Evolutionary conservation across 2,113 vertebrate species (phyloP), one percentile per base, ranked within the genome.

Genomic region (Xenopus borealis): DNA sequence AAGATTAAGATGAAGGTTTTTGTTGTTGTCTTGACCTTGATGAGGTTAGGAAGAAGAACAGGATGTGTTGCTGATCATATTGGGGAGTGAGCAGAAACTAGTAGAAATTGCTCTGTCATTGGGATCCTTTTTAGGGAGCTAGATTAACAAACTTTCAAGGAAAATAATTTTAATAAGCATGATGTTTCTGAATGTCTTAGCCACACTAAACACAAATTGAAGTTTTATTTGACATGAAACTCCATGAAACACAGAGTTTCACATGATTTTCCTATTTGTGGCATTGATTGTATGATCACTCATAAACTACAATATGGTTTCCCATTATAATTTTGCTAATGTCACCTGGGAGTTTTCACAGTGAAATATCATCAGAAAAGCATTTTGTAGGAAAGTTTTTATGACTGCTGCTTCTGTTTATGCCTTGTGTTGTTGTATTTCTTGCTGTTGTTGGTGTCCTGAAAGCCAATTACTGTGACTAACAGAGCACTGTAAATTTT

Each of bases 391-490:
- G 75, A 40, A 82, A 71, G 79, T 62, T 71, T 66, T 77, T 75
- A n/a, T 64, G 27, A 44, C 14, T n/a, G 58, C 75, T 16, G 33
- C 71, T 64, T 62, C 40, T 67, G 44, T 70, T 75, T 75, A 62
- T 69, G 55, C 47, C 74, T n/a, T 63, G 74, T 64, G 79, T 52
- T 4, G 13, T 68, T 55, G 66, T 69, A 59, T 79, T 78, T 68
- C 78, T 81, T 79, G 69, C 69, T 75, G 59, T 69, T 78, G 73
- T 78, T 72, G 72, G 79, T 52, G 65, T 80, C 80, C 72, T 40
- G 64, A 72, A 75, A 74, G 72, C 80, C 72, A 78, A 69, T 75
- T n/a, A 33, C 79, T 67, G 72, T 75, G 81, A 76, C 78, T 18
- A n/a, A 69, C 14, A 66, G 66, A 10, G 16, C 67, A 3, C 20